Evolutionary conservation across 92 coral and sea anemone species (phyloP), one percentile per base, ranked within the genome.

Genomic region (Meandrina meandrites): DNA sequence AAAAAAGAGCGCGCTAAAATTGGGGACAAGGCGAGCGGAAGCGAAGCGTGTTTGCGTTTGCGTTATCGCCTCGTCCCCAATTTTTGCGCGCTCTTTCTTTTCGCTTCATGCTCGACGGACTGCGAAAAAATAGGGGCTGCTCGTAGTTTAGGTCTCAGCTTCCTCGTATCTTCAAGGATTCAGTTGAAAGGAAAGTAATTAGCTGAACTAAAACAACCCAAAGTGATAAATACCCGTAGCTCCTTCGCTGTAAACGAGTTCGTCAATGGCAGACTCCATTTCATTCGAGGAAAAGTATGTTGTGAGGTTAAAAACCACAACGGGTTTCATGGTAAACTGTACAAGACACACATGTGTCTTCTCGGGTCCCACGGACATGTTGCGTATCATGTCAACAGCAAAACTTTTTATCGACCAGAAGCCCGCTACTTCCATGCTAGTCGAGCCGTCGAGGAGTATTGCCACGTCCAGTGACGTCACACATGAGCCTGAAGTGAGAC

Each of bases 401-500:
- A 54, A 84, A 36, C 12, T 4, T 60, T 84, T 84, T 32, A 76
- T 74, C 14, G 87, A 34, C 53, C 7, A 4, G 24, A 74, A 84
- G 19, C 81, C 80, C 13, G 37, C 30, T 4, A 7, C 62, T 17
- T 27, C 42, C 36, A 56, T 75, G 21, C 87, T 84, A 34, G 74
- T 57, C 21, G 87, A 84, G 30, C 54, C 36, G 30, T 84, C 87
- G 8, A 84, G 15, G 28, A 84, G 53, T 17, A 84, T 37, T 56
- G 73, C 81, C 8, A 84, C 66, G 42, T 84, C 87, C 42, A 9
- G 54, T 45, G 70, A 14, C 18, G 34, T 57, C 81, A 73, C 71
- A 16, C 87, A 84, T 15, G 24, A 11, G 8, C 87, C 87, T 84
- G 73, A n/a, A n/a, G n/a, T n/a, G n/a, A n/a, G n/a, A n/a, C n/a